Conservation (phyloP, 2,888 invertebrate genomes). For the Seladonia tumulorum region DNA sequence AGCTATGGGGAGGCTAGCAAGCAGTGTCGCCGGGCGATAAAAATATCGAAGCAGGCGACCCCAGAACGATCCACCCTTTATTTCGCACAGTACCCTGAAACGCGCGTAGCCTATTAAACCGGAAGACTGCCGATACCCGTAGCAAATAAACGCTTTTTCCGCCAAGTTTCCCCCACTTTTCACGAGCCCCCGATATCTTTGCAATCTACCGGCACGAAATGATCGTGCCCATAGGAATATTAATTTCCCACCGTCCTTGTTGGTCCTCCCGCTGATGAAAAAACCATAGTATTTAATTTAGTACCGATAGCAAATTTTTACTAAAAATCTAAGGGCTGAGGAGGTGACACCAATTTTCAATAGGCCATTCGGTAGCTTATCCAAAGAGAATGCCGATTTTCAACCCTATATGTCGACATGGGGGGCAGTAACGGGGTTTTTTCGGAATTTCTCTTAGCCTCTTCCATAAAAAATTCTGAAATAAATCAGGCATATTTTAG, state of each 20-base stretch:
- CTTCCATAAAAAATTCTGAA: too few species aligned
- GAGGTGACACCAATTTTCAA: too few species aligned
- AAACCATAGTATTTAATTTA: too few species aligned
- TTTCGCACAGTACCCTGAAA: not conserved
- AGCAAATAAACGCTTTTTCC: not conserved
- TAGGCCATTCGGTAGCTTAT: too few species aligned
- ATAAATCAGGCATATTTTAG: too few species aligned
- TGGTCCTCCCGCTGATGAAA: not conserved
- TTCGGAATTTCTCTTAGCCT: too few species aligned
- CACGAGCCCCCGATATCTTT: not conserved
- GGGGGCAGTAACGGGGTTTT: too few species aligned
- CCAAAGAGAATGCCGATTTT: too few species aligned
- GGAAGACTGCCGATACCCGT: not conserved
- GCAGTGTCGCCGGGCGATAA: not conserved
- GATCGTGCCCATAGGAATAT: not conserved
- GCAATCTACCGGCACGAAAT: not conserved
- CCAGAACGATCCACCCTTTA: not conserved
- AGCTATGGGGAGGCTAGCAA: not conserved
- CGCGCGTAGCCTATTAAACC: slow-evolving; percentile 5
- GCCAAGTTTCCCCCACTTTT: not conserved
- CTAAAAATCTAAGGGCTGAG: too few species aligned
- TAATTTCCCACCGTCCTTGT: not conserved
- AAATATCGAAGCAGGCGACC: slow-evolving; percentile 6
- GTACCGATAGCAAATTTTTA: too few species aligned
- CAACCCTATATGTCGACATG: too few species aligned